phyloP scores from a whole-genome alignment of 2,888 invertebrate genomes.

The Leptinotarsa juncta region DNA sequence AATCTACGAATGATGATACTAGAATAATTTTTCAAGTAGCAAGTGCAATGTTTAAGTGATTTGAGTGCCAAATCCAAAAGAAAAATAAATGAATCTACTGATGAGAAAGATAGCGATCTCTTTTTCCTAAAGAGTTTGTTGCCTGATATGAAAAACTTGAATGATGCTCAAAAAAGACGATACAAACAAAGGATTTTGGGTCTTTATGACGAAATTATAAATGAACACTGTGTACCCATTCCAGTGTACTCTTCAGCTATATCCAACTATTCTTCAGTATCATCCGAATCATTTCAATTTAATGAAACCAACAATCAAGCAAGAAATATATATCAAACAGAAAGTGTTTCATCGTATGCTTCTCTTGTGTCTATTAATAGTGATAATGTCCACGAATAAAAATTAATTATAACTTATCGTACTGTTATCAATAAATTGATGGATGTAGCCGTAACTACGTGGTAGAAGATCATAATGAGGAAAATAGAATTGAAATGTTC shows the following conservation, averaged over 20 bases:
- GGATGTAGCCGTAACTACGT: no score
- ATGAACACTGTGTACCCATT: conserved; percentile 33
- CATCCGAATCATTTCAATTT: conserved; percentile 17
- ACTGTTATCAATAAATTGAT: no score
- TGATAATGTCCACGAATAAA: conserved; percentile 17
- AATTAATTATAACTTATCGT: conserved; percentile 25
- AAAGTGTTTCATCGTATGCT: conserved; percentile 22
- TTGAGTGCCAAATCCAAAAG: conserved; percentile 29
- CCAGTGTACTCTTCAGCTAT: conserved; percentile 20
- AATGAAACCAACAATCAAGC: conserved; percentile 27
- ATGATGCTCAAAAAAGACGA: conserved; percentile 37
- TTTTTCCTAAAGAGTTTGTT: conserved; percentile 30
- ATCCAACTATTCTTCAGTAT: conserved; percentile 26
- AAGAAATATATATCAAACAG: conserved; percentile 24
- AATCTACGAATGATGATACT: conserved; percentile 13
- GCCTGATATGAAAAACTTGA: conserved; percentile 36
- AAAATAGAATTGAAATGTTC: no score
- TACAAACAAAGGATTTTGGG: conserved; percentile 36
- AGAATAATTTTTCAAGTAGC: conserved; percentile 15
- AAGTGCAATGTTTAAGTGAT: conserved; percentile 24
- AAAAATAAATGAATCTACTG: conserved; percentile 30
- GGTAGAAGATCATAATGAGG: no score
- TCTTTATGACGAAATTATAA: conserved; percentile 35
- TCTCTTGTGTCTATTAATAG: conserved; percentile 22
- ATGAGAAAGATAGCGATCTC: conserved; percentile 32